phyloP scores from a whole-genome alignment of 2,888 invertebrate species.

The Idaea aversata region DNA sequence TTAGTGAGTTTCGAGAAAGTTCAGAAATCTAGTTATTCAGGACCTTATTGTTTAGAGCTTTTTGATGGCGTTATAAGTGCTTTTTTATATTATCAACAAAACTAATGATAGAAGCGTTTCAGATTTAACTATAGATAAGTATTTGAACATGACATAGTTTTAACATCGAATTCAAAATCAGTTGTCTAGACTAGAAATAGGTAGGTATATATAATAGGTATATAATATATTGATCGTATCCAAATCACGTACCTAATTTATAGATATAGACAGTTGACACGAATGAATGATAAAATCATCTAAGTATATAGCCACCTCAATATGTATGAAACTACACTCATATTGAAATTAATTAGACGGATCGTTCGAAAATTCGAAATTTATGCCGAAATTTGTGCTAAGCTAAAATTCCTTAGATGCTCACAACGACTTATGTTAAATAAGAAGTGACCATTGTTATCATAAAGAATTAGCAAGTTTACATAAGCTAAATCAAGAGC shows the following conservation, averaged over 20 bases:
- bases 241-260: background rate
- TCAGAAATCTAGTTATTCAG: background rate
- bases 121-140: background rate
- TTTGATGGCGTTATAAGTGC: background rate
- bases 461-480: conserved; percentile 40
- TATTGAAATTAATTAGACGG: background rate
- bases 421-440: conserved; percentile 1
- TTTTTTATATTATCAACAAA: background rate
- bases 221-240: too few species aligned
- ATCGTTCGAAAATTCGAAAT: background rate
- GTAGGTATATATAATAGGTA: too few species aligned
- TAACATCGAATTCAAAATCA: background rate
- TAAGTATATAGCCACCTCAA: background rate
- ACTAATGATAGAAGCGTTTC: background rate
- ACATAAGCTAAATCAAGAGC: conserved; percentile 36
- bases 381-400: background rate
- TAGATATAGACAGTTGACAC: background rate
- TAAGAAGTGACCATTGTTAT: conserved; percentile 33
- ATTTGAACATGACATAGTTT: background rate
- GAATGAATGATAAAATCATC: background rate
- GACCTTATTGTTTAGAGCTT: background rate
- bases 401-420: background rate
- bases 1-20: background rate
- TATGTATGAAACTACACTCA: background rate
- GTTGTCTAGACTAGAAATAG: background rate